phyloP scores from a whole-genome alignment of 2,113 vertebrate genomes.

The Cryptoleucopteryx plumbea region DNA sequence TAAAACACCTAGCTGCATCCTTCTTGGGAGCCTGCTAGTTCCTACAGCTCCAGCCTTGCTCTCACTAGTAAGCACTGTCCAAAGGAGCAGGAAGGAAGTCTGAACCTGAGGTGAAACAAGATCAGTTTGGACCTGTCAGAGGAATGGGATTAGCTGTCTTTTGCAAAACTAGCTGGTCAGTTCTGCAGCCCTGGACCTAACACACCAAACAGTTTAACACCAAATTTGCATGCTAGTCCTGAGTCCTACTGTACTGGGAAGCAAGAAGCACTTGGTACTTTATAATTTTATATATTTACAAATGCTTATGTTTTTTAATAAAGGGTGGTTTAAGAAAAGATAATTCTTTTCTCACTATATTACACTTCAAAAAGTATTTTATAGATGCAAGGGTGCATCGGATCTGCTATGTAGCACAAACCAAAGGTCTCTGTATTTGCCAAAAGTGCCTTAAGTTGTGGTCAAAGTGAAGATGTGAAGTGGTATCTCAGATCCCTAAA shows the following conservation, averaged over 20 bases:
- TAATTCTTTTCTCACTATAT: background rate
- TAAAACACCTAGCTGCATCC: background rate
- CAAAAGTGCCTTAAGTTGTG: background rate
- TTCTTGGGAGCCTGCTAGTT: background rate
- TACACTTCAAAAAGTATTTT: background rate
- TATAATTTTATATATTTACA: slow-evolving; percentile 23
- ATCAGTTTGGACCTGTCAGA: background rate
- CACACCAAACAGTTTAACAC: background rate
- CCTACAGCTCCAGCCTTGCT: background rate
- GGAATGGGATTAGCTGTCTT: background rate
- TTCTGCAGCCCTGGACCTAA: background rate
- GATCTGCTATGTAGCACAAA: background rate
- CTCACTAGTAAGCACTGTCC: background rate
- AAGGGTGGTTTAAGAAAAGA: background rate
- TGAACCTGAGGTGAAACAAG: background rate
- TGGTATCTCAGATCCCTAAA: background rate
- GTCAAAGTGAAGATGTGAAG: background rate
- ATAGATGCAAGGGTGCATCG: background rate
- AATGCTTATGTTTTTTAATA: slow-evolving; percentile 27
- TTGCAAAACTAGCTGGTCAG: background rate
- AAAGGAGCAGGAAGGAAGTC: background rate
- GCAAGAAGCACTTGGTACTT: slow-evolving; percentile 13
- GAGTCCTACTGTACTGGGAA: background rate
- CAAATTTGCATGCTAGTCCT: background rate
- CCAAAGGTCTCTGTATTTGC: background rate